Base-by-base conservation (phyloP, 1,140 invertebrate species). In the Lasioglossum albipes region DNA sequence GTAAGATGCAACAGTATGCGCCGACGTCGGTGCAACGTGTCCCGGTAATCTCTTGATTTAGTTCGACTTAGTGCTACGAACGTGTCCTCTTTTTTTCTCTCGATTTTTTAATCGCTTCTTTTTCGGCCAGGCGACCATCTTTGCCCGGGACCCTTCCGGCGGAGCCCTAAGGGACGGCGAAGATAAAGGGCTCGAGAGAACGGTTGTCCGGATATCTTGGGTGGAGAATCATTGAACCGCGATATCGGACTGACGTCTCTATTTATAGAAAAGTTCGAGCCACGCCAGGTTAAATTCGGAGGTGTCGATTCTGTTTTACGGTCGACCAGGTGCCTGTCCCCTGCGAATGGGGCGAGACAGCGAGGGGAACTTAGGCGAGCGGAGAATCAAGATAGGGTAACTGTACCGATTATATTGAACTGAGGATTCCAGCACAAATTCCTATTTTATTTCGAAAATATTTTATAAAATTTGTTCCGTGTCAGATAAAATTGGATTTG, bases 31-130 rank as follows among this genome's bases (percentile, higher is more conserved):
- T 36, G 36, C 36, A 36, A 36, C 36, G 31, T 84, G 72, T 81
- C 78, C 69, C 42, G 75, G 81, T 89, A 89, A 91, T 89, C 88
- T 89, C 86, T 88, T 87, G 84, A 91, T 90, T 89, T 89, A 90
- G 85, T 88, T 90, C 75, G 71, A 85, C 77, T 87, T 85, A 86
- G 72, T 52, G 20, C 52, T 36, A 31, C 6, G 57, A 52, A 13
- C 69, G 68, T 73, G 49, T 42, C 64, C 7, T 13, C 18, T 2
- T 5, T 20, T 16, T 4, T 2, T 18, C 13, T 6, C 0, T 16
- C 2, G 0, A 2, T 54, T 64, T 80, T 67, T 27, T 52, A 27
- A 0, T 42, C 64, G 7, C 6, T 59, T n/a, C 20, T 6, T n/a
- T 7, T 7, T n/a, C 18, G 42, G 7, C n/a, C 7, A 6, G 20